Percentiles rank a stretch among this genome's conserved stretches.
phyloP scores from a whole-genome alignment of 1,140 invertebrate genomes.

The Pteromalus puparum region DNA sequence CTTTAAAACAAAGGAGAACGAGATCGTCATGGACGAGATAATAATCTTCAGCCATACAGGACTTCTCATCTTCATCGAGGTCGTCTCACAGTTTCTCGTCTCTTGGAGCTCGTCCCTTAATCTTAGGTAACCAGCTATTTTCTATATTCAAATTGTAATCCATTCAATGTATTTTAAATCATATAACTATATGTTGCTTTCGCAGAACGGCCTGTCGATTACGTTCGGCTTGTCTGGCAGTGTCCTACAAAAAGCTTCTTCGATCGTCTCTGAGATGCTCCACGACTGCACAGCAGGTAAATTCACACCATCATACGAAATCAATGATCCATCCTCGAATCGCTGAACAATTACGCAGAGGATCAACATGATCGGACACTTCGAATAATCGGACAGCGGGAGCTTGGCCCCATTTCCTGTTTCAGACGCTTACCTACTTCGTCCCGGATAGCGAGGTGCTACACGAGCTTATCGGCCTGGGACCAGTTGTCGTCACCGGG shows the following conservation, averaged over 20 bases:
- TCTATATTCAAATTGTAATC: not conserved
- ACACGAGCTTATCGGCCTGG: slow-evolving; percentile 57
- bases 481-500: slow-evolving; percentile 56
- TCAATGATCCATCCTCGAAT: not conserved
- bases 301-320: not conserved
- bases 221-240: slow-evolving; percentile 59
- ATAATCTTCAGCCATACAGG: slow-evolving; percentile 54
- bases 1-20: not conserved
- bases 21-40: slow-evolving; percentile 53
- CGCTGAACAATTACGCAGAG: not conserved
- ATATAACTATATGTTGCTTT: not conserved
- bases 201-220: slow-evolving; percentile 58
- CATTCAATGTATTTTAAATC: not conserved
- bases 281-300: slow-evolving; percentile 59
- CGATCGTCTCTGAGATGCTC: slow-evolving; percentile 57
- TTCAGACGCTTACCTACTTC: slow-evolving; percentile 60
- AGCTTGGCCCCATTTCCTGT: slow-evolving; percentile 23
- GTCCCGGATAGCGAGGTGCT: slow-evolving; percentile 59
- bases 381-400: slow-evolving; percentile 20
- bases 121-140: slow-evolving; percentile 39
- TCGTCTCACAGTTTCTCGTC: slow-evolving; percentile 58
- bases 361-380: not conserved
- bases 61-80: slow-evolving; percentile 53
- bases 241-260: slow-evolving; percentile 59
- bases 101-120: slow-evolving; percentile 57